Conservation (phyloP, 2,113 vertebrate genomes). For the Orthonyx spaldingii region DNA sequence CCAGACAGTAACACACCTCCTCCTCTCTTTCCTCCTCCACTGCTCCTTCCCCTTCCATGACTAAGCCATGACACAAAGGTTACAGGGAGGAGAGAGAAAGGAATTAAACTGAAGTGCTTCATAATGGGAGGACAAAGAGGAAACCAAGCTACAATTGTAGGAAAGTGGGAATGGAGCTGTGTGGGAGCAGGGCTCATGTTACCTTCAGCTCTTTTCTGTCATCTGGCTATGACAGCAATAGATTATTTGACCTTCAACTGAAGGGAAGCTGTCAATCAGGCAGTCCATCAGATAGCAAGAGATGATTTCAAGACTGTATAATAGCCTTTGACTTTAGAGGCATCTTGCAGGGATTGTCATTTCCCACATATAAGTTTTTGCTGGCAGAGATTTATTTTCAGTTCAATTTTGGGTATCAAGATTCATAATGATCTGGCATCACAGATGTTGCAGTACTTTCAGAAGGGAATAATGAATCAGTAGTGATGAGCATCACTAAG, state of each 20-base stretch:
- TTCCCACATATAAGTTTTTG: neutral
- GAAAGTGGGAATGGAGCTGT: neutral
- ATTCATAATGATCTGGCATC: neutral
- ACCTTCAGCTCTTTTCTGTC: neutral
- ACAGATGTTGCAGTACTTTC: neutral
- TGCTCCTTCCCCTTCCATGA: neutral
- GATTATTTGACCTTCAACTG: neutral
- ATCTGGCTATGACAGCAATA: neutral
- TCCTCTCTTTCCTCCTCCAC: neutral
- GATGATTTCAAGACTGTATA: neutral
- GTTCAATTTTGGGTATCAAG: neutral
- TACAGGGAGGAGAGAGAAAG: neutral
- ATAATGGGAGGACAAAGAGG: neutral
- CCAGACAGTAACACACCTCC: neutral
- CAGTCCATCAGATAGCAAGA: neutral
- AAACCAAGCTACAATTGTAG: neutral
- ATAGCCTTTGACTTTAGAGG: neutral
- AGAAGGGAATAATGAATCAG: neutral
- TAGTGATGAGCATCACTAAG: neutral
- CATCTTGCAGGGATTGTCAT: neutral
- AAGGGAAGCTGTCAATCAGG: neutral
- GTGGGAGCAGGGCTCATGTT: neutral
- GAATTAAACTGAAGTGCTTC: neutral
- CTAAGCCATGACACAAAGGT: constrained; percentile 9
- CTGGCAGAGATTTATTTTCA: neutral